A percentile compares a stretch with the other conserved stretches of the same genome.
Conservation (phyloP, 2,113 vertebrate species). For the Scomber scombrus region DNA sequence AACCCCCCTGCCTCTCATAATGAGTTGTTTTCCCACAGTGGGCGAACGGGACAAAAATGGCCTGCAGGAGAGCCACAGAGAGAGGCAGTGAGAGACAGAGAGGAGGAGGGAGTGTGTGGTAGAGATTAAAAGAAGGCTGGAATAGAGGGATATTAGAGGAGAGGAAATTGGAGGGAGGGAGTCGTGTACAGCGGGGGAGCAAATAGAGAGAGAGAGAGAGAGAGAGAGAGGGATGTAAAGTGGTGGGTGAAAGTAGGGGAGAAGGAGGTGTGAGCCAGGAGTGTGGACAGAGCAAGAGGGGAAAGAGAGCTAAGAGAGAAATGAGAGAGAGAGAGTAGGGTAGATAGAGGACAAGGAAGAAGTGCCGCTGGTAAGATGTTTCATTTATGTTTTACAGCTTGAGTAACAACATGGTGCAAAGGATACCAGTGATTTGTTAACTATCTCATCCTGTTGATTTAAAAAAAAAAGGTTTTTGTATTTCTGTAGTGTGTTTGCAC, state of each 20-base stretch:
- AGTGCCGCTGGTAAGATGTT: slow-evolving; percentile 71
- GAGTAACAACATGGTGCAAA: slow-evolving; percentile 11
- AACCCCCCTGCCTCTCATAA: slow-evolving; percentile 71
- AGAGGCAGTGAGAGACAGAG: slow-evolving; percentile 35
- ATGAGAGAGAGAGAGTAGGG: slow-evolving; percentile 43
- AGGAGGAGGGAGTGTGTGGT: slow-evolving; percentile 19
- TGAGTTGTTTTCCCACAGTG: slow-evolving; percentile 87
- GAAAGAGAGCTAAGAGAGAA: slow-evolving; percentile 43
- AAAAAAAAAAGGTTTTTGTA: neutral
- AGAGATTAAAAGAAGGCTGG: slow-evolving; percentile 39
- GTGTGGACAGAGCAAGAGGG: slow-evolving; percentile 44
- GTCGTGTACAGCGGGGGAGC: slow-evolving; percentile 27
- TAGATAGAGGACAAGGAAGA: slow-evolving; percentile 46
- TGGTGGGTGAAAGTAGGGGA: slow-evolving; percentile 42
- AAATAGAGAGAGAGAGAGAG: slow-evolving; percentile 15
- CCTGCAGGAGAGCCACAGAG: slow-evolving; percentile 55
- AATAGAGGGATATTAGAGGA: slow-evolving; percentile 47
- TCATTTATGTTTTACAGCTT: slow-evolving; percentile 48
- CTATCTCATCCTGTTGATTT: neutral
- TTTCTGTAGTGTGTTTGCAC: neutral
- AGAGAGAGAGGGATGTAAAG: slow-evolving; percentile 32
- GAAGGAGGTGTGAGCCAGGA: slow-evolving; percentile 55
- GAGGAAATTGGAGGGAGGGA: slow-evolving; percentile 50
- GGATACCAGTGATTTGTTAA: neutral
- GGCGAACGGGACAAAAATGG: slow-evolving; percentile 75